Evolutionary conservation across 2,113 vertebrate genomes (phyloP).

Genomic region (Anoplopoma fimbria): DNA sequence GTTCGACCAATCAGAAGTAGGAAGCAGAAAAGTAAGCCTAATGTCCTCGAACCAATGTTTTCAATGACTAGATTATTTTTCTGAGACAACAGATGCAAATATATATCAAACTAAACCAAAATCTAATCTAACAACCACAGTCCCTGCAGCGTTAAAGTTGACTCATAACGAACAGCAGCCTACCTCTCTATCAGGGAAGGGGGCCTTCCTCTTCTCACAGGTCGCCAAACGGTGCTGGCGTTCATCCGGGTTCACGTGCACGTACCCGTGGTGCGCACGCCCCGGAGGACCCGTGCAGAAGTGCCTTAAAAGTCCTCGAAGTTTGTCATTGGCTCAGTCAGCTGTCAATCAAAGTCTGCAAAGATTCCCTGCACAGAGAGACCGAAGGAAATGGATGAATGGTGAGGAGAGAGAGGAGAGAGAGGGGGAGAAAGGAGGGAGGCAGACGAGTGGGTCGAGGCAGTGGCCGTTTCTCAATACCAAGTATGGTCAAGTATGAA

Average conservation of each 20-base stretch:
- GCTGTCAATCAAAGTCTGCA: conserved; percentile 29
- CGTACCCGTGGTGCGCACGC: neutral
- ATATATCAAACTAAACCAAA: neutral
- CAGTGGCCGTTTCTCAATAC: too few relatives aligned
- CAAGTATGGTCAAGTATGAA: too few relatives aligned
- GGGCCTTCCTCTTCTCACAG: conserved; percentile 47
- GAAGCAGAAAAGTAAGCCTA: neutral
- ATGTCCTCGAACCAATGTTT: neutral
- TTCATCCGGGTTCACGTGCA: conserved; percentile 45
- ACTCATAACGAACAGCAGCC: neutral
- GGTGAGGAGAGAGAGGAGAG: neutral
- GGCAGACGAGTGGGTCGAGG: neutral
- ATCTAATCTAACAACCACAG: neutral
- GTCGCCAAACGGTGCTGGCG: neutral
- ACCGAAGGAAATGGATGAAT: neutral
- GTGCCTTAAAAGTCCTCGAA: neutral
- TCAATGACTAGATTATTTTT: neutral
- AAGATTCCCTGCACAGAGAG: conserved; percentile 39
- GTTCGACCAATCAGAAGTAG: neutral
- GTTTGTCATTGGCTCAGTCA: conserved; percentile 33
- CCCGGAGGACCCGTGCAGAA: neutral
- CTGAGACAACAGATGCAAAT: neutral
- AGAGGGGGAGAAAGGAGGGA: neutral
- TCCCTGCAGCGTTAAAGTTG: neutral
- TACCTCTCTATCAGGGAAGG: conserved; percentile 39